phyloP scores from a whole-genome alignment of 2,888 invertebrate species.

The Noctua fimbriata region DNA sequence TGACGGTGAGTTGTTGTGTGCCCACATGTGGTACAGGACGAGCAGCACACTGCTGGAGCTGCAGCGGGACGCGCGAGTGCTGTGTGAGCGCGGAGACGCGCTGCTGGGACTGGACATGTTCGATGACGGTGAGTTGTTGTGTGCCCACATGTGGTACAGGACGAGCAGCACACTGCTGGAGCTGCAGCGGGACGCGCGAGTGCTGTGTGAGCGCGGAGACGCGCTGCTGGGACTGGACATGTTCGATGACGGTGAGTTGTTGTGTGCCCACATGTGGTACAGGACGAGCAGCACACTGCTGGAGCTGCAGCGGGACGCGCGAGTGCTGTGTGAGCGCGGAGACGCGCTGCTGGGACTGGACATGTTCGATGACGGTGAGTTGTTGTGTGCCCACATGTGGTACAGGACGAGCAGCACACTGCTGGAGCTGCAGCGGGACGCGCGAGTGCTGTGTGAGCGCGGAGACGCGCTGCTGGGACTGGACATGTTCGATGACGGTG shows the following conservation, averaged over 20 bases:
- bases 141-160: conserved; percentile 61
- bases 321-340: conserved; percentile 95
- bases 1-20: too few relatives aligned
- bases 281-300: conserved; percentile 77
- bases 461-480: conserved; percentile 97
- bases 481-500: conserved; percentile 92
- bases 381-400: too few relatives aligned
- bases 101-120: conserved; percentile 96
- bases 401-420: too few relatives aligned
- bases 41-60: conserved; percentile 88
- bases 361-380: conserved; percentile 89
- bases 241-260: conserved; percentile 84
- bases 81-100: conserved; percentile 98
- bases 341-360: conserved; percentile 97
- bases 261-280: too few relatives aligned
- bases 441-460: conserved; percentile 93
- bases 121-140: conserved; percentile 38
- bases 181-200: conserved; percentile 93
- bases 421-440: conserved; percentile 83
- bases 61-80: conserved; percentile 93
- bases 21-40: too few relatives aligned
- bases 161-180: conserved; percentile 83
- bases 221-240: conserved; percentile 96
- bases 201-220: conserved; percentile 97
- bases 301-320: conserved; percentile 71